A percentile compares a stretch with the other conserved stretches of the same genome.
These are phyloP conservation scores for Plotosus lineatus DNA, from an alignment of 2,113 vertebrate genomes.

Conservation along the genomic window DNA sequence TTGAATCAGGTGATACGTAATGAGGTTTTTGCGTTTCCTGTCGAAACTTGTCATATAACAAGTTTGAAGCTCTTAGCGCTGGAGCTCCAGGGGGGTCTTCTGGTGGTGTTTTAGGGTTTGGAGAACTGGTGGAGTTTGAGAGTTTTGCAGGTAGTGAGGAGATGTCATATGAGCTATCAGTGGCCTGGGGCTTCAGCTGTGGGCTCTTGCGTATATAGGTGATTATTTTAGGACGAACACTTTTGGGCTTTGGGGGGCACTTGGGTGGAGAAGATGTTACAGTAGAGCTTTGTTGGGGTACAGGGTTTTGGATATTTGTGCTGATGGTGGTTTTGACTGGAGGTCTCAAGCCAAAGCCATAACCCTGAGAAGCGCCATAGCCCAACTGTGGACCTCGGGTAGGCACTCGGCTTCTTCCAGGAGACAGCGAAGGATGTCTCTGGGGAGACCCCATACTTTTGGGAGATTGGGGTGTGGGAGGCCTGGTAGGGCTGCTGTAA, in stretches of 20 bases:
- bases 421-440: slow-evolving; percentile 64
- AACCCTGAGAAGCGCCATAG: slow-evolving; percentile 66
- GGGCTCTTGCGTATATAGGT: slow-evolving; percentile 91
- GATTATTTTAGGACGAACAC: slow-evolving; percentile 94
- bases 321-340: slow-evolving; percentile 79
- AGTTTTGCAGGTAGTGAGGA: slow-evolving; percentile 78
- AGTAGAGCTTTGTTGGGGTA: slow-evolving; percentile 67
- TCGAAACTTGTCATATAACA: slow-evolving; percentile 85
- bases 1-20: slow-evolving; percentile 75
- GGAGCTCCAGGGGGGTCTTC: slow-evolving; percentile 69
- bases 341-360: slow-evolving; percentile 78
- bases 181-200: slow-evolving; percentile 77
- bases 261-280: slow-evolving; percentile 72
- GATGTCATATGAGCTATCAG: slow-evolving; percentile 77
- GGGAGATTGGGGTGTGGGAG: slow-evolving; percentile 47
- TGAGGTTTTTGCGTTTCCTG: slow-evolving; percentile 84
- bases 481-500: slow-evolving; percentile 51
- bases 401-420: slow-evolving; percentile 51
- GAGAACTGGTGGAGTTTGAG: slow-evolving; percentile 63
- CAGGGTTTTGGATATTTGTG: slow-evolving; percentile 85
- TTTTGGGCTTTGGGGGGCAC: slow-evolving; percentile 84
- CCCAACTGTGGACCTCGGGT: slow-evolving; percentile 57
- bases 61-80: slow-evolving; percentile 73
- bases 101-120: slow-evolving; percentile 63
- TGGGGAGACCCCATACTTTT: slow-evolving; percentile 62